Conservation (phyloP, 2,888 invertebrate genomes). For the Andrena bicolor region DNA sequence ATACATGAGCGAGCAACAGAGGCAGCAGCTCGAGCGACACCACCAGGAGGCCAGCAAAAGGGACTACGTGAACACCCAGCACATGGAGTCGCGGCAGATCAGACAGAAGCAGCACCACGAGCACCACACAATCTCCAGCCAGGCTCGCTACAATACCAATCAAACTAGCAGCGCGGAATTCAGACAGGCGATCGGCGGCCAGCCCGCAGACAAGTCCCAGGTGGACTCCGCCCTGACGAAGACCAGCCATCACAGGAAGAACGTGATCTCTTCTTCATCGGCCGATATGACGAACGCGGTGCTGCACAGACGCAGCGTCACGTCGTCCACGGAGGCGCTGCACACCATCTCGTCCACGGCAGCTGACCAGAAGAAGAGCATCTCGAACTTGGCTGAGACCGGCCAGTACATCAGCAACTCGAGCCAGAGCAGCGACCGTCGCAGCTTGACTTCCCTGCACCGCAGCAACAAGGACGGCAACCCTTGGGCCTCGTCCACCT, state of each 20-base stretch:
- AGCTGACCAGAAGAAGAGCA: conserved; percentile 92
- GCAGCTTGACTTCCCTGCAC: conserved; percentile 92
- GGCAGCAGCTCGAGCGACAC: conserved; percentile 50
- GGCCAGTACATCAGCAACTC: conserved; percentile 89
- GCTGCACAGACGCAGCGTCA: conserved; percentile 90
- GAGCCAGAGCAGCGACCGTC: conserved; percentile 89
- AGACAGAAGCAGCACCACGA: conserved; percentile 82
- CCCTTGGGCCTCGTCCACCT: conserved; percentile 86
- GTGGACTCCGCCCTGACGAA: conserved; percentile 69
- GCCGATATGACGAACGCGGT: conserved; percentile 92
- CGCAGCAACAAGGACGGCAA: conserved; percentile 88
- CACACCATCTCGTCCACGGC: conserved; percentile 90
- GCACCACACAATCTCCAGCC: conserved; percentile 84
- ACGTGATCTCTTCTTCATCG: conserved; percentile 89
- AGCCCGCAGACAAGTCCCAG: conserved; percentile 65
- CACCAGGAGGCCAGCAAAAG: conserved; percentile 73
- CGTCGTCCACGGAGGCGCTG: conserved; percentile 90
- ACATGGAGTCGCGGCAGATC: conserved; percentile 70
- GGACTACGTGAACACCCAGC: conserved; percentile 79
- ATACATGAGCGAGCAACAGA: conserved; percentile 44
- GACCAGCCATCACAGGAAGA: conserved; percentile 89
- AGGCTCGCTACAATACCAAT: conserved; percentile 81
- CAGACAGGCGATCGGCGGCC: conserved; percentile 85
- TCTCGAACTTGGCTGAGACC: conserved; percentile 91
- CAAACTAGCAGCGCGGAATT: conserved; percentile 87